Evolutionary conservation across 2,113 vertebrate species (phyloP), one percentile per base, ranked within the genome.

Genomic region (Sebastes fasciatus): DNA sequence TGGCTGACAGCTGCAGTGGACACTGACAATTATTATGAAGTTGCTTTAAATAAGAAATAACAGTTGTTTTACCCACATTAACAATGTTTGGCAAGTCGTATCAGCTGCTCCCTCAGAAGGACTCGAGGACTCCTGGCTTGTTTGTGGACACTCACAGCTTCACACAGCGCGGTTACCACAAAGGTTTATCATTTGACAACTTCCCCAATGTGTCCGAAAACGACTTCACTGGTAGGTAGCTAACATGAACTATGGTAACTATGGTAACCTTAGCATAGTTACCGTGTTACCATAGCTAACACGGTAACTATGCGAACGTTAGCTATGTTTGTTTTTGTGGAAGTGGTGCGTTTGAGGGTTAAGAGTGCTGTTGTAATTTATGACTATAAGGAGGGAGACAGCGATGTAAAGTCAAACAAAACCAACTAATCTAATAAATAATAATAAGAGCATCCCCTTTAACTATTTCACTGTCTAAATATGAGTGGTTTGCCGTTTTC

Each of bases 51-150:
- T 10, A 16, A 19, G 2, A 48, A 13, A 16, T 4, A 40, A 5
- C 1, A 1, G 13, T 17, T 69, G 16, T 58, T 78, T 60, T 14
- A 34, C 4, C 1, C 19, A 6, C 23, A 26, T 26, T 26, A 26
- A 79, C 46, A 48, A 96, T 97, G 96, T 96, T 96, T 23, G 74
- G 86, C 57, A 90, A 60, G 7, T 79, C 94, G 8, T 97, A 97
- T 66, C 86, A 94, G 49, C 93, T 90, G n/a, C 93, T 98, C 40
- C 92, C 95, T 4, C 87, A 96, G 79, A 95, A 92, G 66, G 96
- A 97, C 26, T 90, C 91, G 70, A 94, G 90, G 74, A 93, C 89
- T 78, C 94, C 95, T 0, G 95, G 96, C n/a, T 86, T 96, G 86
- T 95, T 95, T 16, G 85, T 91, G 62, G 86, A 92, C 57, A 68